phyloP scores from a whole-genome alignment of 1,140 invertebrate genomes.

The Harlomillsia oculata region DNA sequence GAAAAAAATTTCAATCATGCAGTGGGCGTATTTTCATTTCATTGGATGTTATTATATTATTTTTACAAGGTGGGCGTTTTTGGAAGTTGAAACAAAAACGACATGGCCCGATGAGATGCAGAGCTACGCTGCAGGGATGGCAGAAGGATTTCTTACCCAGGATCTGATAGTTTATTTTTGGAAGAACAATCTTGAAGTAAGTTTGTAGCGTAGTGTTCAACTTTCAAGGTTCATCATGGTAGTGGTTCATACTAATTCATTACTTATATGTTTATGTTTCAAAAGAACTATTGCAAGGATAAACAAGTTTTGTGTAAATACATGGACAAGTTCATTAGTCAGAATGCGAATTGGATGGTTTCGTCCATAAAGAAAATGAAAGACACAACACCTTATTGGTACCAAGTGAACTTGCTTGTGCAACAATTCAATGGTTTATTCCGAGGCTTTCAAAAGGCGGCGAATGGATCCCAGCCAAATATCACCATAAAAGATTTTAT shows the following conservation, averaged over 20 bases:
- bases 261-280: neutral
- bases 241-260: neutral
- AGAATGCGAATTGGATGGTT: conserved; percentile 55
- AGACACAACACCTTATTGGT: conserved; percentile 60
- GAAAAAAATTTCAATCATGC: neutral
- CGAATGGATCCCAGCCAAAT: conserved; percentile 51
- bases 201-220: neutral
- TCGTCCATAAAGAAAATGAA: conserved; percentile 45
- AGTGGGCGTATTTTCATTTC: neutral
- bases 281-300: conserved; percentile 51
- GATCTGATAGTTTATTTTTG: conserved; percentile 71
- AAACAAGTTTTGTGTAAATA: conserved; percentile 57
- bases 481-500: conserved; percentile 56
- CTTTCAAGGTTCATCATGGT: neutral
- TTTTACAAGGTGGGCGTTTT: conserved; percentile 55
- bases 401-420: conserved; percentile 64
- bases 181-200: conserved; percentile 58
- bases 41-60: neutral
- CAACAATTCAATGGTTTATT: conserved; percentile 58
- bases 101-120: conserved; percentile 64
- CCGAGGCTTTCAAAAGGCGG: conserved; percentile 56
- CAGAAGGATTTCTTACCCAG: conserved; percentile 72
- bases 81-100: conserved; percentile 66
- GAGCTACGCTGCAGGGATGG: conserved; percentile 77
- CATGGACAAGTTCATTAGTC: conserved; percentile 54